These are phyloP conservation scores for Pammene fasciana DNA, from an alignment of 2,888 invertebrate species.

Conservation along the genomic window DNA sequence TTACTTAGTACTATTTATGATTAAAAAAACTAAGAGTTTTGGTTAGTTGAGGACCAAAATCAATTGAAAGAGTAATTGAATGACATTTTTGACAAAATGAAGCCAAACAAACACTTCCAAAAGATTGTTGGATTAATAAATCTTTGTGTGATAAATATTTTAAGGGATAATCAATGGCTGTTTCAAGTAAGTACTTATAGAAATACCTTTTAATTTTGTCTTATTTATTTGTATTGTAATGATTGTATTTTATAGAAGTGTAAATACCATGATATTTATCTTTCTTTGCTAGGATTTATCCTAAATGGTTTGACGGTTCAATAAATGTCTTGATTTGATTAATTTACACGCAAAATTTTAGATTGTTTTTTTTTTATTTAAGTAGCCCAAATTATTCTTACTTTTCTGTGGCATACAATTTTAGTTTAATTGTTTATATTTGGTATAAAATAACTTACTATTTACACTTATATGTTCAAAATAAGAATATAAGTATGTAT, in stretches of 20 bases:
- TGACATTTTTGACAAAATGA: conserved; percentile 18
- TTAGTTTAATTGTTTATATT: neutral
- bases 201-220: neutral
- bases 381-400: too few relatives aligned
- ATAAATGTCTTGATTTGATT: too few relatives aligned
- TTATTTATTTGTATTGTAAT: neutral
- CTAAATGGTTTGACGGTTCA: too few relatives aligned
- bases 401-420: neutral
- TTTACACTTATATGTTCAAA: neutral
- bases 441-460: neutral
- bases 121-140: conserved; percentile 28
- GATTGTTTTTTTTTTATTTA: neutral
- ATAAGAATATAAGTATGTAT: conserved; percentile 1
- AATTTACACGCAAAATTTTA: too few relatives aligned
- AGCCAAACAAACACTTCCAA: conserved; percentile 47
- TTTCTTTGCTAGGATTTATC: too few relatives aligned
- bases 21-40: neutral
- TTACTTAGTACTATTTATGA: neutral
- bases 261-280: too few relatives aligned
- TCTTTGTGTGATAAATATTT: conserved; percentile 41
- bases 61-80: conserved; percentile 15
- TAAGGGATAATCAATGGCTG: conserved; percentile 33
- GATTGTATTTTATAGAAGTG: too few relatives aligned
- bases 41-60: conserved; percentile 33
- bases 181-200: conserved; percentile 19